Evolutionary conservation across 2,888 invertebrate genomes (phyloP), one percentile per base, ranked within the genome.

Genomic region (Orchesellides sinensis): DNA sequence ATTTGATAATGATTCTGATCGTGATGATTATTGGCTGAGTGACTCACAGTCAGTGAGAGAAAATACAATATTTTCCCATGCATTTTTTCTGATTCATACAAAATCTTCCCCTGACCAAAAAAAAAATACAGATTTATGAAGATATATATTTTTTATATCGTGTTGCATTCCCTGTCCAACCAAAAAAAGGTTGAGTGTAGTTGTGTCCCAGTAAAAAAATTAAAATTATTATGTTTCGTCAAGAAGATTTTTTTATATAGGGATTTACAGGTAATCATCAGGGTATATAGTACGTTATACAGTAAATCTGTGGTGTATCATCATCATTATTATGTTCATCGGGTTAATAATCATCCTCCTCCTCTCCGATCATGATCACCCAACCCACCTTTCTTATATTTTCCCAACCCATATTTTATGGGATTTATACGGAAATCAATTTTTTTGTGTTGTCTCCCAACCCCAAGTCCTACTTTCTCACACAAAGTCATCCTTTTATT

Each of bases 391-490:
- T 66, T 65, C 68, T 63, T 32, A 21, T 49, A 47, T 65, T 54
- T 65, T 8, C 25, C 63, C 59, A 72, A 66, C 72, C 72, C 72
- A 66, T 32, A 73, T 73, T 63, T 78, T 70, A 65, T 73, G 65
- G 66, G 59, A 72, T 80, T 72, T 72, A 80, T 80, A 80, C 47
- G 80, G 72, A 73, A 80, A 80, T 80, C 80, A 73, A 70, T 80
- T 59, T 70, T 49, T 68, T 77, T 54, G 6, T n/a, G n/a, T 52
- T 40, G 40, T 2, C n/a, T 40, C 40, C 54, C 10, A 52, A 27
- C 47, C 35, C 29, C 49, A 52, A 32, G n/a, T 40, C 32, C 40
- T n/a, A 21, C 61, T 40, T 73, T 73, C 72, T 61, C 72, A 73
- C 61, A 61, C 27, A n/a, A n/a, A n/a, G n/a, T n/a, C n/a, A n/a